Conservation (phyloP, 2,113 vertebrate genomes). For the Lamprotornis superbus region DNA sequence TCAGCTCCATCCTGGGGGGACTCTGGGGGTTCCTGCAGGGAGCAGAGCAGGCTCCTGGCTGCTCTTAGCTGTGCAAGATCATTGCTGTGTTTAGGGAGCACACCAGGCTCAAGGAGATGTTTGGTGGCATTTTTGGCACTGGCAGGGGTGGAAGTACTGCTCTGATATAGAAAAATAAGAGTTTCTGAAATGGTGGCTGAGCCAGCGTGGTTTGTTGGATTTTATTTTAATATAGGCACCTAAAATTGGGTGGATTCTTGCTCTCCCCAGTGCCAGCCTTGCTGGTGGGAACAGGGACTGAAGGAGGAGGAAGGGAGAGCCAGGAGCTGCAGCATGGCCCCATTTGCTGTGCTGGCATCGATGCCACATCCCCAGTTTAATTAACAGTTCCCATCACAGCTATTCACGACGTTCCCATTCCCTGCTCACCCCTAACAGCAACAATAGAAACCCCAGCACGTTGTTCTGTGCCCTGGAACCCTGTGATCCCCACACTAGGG, state of each 20-base stretch:
- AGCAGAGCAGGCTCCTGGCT: neutral
- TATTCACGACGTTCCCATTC: neutral
- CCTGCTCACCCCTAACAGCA: neutral
- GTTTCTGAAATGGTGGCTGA: neutral
- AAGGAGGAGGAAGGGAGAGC: neutral
- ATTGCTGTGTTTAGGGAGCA: fast-evolving
- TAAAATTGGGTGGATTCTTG: neutral
- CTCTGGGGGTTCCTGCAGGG: fast-evolving
- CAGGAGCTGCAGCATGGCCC: neutral
- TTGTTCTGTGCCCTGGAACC: neutral
- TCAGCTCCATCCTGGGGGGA: neutral
- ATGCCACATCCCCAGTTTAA: neutral
- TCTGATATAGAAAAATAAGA: neutral
- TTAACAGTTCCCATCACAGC: conserved; percentile 11
- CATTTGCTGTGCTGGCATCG: conserved; percentile 2
- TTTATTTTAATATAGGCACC: neutral
- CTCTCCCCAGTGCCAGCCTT: neutral
- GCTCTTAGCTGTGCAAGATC: neutral
- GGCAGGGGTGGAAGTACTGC: fast-evolving
- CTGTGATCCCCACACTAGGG: neutral
- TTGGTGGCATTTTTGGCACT: neutral
- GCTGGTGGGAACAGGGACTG: neutral
- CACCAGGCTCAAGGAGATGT: neutral
- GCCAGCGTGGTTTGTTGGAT: neutral
- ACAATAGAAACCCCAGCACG: neutral